phyloP scores from a whole-genome alignment of 2,113 vertebrate genomes.

The Trichomycterus rosablanca region DNA sequence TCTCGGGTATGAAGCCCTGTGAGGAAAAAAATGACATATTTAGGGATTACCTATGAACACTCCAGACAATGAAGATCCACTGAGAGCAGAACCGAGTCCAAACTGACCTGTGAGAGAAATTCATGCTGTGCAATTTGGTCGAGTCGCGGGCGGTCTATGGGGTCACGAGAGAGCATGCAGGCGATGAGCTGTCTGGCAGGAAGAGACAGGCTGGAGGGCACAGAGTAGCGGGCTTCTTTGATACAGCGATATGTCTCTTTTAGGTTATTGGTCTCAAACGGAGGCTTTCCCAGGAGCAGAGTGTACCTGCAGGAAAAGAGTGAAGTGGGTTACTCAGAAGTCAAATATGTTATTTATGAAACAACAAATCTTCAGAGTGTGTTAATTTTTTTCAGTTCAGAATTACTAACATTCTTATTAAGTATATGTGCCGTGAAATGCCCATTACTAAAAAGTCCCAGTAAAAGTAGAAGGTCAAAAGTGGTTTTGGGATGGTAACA shows the following conservation, averaged over 20 bases:
- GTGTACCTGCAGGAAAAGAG: conserved; percentile 78
- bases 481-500: no score
- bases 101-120: conserved; percentile 87
- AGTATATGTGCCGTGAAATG: no score
- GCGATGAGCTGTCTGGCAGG: conserved; percentile 88
- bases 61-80: background rate
- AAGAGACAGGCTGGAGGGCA: conserved; percentile 83
- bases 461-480: no score
- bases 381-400: no score
- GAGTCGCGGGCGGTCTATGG: conserved; percentile 84
- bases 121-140: conserved; percentile 90
- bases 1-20: conserved; percentile 94
- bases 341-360: no score
- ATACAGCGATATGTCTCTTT: conserved; percentile 97
- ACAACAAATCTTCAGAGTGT: no score
- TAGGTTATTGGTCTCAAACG: conserved; percentile 95
- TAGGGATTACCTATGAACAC: background rate
- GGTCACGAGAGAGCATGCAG: conserved; percentile 87
- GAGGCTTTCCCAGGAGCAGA: conserved; percentile 91
- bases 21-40: conserved; percentile 11
- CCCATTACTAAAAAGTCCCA: no score
- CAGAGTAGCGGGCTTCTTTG: conserved; percentile 86
- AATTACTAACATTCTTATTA: no score
- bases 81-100: background rate
- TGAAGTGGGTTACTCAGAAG: background rate